Conservation (phyloP, 2,797 vertebrate genomes). For the Myotis findleyi region DNA sequence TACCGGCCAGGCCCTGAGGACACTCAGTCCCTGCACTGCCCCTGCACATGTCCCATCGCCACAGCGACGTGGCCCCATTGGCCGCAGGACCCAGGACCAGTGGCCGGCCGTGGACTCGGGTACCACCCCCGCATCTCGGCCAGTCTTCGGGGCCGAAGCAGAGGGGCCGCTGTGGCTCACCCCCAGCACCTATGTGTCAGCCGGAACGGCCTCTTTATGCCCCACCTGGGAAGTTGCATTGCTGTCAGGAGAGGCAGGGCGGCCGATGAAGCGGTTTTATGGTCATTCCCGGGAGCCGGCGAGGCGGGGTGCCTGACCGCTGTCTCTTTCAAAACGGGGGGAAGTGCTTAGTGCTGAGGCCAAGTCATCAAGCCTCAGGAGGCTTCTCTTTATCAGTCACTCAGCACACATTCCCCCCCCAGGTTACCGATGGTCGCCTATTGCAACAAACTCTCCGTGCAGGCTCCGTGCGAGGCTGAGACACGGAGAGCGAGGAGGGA, state of each 20-base stretch:
- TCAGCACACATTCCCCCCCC: conserved; percentile 63
- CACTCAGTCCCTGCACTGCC: not conserved
- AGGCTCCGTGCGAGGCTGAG: conserved; percentile 66
- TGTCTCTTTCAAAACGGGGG: conserved; percentile 71
- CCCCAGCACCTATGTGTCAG: conserved; percentile 49
- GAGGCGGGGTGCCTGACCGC: conserved; percentile 55
- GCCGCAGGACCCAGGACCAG: not conserved
- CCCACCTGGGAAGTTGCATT: conserved; percentile 66
- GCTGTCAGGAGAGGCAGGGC: conserved; percentile 63
- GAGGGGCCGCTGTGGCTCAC: not conserved
- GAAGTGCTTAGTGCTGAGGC: conserved; percentile 64
- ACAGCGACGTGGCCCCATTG: not conserved
- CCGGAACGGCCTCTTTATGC: conserved; percentile 63
- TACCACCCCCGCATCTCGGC: not conserved
- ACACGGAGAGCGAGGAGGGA: conserved; percentile 53
- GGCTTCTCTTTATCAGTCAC: conserved; percentile 72
- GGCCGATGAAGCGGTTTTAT: conserved; percentile 69
- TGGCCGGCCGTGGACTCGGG: accelerated
- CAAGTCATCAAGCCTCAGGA: conserved; percentile 79
- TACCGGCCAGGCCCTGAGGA: not conserved
- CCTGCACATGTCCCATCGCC: not conserved
- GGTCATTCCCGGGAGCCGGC: conserved; percentile 65
- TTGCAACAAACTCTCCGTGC: conserved; percentile 69
- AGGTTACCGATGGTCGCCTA: not conserved
- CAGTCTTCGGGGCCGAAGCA: not conserved